These are phyloP conservation scores for Acanthurus lineatus DNA, from an alignment of 2,797 vertebrate species.

Conservation along the genomic window DNA sequence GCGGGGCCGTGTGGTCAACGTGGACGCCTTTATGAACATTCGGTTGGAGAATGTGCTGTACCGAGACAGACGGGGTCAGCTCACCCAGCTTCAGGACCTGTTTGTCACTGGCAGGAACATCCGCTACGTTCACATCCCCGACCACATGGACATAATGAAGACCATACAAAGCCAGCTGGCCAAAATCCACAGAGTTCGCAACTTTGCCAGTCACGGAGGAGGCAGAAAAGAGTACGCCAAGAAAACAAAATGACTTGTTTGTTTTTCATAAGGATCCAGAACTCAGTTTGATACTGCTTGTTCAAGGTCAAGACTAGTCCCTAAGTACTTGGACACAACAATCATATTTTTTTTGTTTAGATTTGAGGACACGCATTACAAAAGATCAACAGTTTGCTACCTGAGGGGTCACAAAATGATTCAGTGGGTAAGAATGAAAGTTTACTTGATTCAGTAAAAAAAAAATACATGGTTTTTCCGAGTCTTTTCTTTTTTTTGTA, in stretches of 20 bases:
- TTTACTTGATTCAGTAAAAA: not conserved
- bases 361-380: not conserved
- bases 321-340: conserved; percentile 3
- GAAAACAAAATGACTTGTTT: conserved; percentile 65
- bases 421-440: not conserved
- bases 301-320: not conserved
- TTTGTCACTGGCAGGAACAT: conserved; percentile 94
- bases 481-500: not conserved
- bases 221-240: conserved; percentile 89
- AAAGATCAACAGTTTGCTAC: not conserved
- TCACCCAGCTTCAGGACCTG: conserved; percentile 87
- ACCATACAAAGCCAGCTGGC: conserved; percentile 91
- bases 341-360: not conserved
- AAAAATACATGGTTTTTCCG: not conserved
- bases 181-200: conserved; percentile 90
- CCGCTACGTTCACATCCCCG: conserved; percentile 95
- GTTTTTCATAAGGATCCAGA: not conserved
- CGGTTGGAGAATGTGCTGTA: conserved; percentile 89
- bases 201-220: conserved; percentile 85
- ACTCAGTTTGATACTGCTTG: not conserved
- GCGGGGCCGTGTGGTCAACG: conserved; percentile 88
- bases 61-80: conserved; percentile 85
- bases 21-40: conserved; percentile 98
- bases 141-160: conserved; percentile 89
- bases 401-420: not conserved